These are phyloP conservation scores for Bufo bufo DNA, from an alignment of 2,113 vertebrate genomes.

Conservation along the genomic window DNA sequence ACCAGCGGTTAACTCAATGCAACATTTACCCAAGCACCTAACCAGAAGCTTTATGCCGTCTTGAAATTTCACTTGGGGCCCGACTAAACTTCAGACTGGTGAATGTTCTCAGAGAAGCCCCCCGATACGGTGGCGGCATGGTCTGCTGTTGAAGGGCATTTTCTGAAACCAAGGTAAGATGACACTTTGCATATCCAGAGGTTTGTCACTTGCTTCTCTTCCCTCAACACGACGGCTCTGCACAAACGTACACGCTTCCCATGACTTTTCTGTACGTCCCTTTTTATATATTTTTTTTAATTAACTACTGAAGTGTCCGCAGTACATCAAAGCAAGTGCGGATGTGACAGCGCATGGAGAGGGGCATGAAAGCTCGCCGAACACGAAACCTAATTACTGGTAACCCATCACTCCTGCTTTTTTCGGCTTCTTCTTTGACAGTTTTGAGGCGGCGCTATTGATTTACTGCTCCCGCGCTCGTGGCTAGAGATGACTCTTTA, in stretches of 20 bases:
- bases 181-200: neutral
- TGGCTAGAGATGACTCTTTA: neutral
- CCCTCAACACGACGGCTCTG: neutral
- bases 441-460: neutral
- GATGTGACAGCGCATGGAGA: conserved; percentile 65
- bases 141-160: neutral
- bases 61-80: too few relatives aligned
- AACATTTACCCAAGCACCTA: too few relatives aligned
- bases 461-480: neutral
- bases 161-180: neutral
- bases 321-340: conserved; percentile 66
- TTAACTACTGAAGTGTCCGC: conserved; percentile 64
- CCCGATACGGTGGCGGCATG: neutral
- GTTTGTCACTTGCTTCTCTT: neutral
- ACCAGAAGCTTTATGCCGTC: too few relatives aligned
- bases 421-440: neutral
- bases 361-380: conserved; percentile 70
- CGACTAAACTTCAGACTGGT: too few relatives aligned
- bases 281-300: conserved; percentile 57
- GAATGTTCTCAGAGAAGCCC: too few relatives aligned
- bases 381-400: conserved; percentile 72
- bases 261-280: conserved; percentile 47
- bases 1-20: too few relatives aligned
- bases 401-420: conserved; percentile 58
- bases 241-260: neutral